A percentile compares a stretch with the other conserved stretches of the same genome.
Conservation (phyloP, 2,888 invertebrate genomes). For the Biston stratarius region DNA sequence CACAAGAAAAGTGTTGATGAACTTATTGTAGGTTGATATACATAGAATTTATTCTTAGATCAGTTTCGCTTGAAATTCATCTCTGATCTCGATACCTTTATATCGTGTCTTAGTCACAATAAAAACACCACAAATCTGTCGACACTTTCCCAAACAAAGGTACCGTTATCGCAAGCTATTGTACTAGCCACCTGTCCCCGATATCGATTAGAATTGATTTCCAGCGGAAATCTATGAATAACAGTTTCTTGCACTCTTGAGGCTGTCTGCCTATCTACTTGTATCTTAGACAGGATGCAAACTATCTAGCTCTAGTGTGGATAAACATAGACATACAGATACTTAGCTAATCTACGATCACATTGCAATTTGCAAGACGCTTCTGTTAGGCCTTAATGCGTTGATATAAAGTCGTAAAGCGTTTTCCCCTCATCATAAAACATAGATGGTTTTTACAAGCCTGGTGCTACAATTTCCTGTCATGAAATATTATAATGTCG, state of each 20-base stretch:
- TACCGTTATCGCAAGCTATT: conserved; percentile 22
- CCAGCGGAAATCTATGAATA: conserved; percentile 41
- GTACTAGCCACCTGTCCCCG: conserved; percentile 20
- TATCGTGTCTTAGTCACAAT: background rate
- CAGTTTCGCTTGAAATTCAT: background rate
- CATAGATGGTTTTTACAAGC: conserved; percentile 23
- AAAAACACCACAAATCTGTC: conserved; percentile 5
- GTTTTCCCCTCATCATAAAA: background rate
- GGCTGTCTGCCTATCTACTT: conserved; percentile 6
- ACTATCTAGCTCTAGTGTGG: conserved; percentile 11
- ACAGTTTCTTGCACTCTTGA: conserved; percentile 18
- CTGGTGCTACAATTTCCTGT: conserved; percentile 64
- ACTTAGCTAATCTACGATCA: conserved; percentile 5
- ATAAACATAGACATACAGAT: conserved; percentile 4
- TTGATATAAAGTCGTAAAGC: conserved; percentile 6
- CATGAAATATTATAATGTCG: conserved; percentile 54
- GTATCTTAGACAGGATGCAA: conserved; percentile 36
- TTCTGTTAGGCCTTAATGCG: conserved; percentile 11
- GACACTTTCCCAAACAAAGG: conserved; percentile 8
- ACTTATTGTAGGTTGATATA: too few species aligned
- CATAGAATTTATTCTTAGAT: too few species aligned
- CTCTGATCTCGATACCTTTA: background rate
- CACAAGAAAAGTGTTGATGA: too few species aligned
- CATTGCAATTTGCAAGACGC: background rate
- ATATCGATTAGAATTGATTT: conserved; percentile 35